Conservation (phyloP, 2,113 vertebrate species). For the Perca schrenkii region DNA sequence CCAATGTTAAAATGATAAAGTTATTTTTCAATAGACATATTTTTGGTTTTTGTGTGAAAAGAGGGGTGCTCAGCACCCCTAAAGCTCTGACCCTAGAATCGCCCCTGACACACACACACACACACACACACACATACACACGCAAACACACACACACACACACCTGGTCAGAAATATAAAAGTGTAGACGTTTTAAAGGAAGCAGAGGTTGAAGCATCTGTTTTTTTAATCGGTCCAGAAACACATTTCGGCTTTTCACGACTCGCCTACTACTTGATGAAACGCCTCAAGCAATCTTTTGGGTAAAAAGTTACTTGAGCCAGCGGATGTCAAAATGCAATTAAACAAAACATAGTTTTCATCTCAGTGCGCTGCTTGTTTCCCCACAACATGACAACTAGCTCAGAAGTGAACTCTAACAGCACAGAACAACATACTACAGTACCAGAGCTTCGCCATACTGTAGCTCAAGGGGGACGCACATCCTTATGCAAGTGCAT, state of each 20-base stretch:
- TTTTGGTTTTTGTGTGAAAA: no score
- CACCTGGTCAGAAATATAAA: neutral
- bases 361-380: slow-evolving; percentile 25
- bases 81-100: no score
- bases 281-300: slow-evolving; percentile 48
- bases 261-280: slow-evolving; percentile 23
- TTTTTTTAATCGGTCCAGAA: neutral
- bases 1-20: no score
- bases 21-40: no score
- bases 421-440: neutral
- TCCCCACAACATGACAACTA: neutral
- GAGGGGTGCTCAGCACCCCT: no score
- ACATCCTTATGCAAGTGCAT: neutral
- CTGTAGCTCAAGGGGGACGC: neutral
- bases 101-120: no score
- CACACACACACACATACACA: neutral
- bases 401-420: slow-evolving; percentile 19
- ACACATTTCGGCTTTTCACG: neutral
- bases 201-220: neutral
- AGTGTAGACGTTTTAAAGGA: slow-evolving; percentile 12
- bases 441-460: neutral
- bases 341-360: slow-evolving; percentile 41
- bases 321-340: slow-evolving; percentile 34
- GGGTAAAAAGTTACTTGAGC: slow-evolving; percentile 34
- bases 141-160: neutral